Evolutionary conservation across 2,888 invertebrate genomes (phyloP), one percentile per base, ranked within the genome.

Genomic region (Pristionchus arcanus): DNA sequence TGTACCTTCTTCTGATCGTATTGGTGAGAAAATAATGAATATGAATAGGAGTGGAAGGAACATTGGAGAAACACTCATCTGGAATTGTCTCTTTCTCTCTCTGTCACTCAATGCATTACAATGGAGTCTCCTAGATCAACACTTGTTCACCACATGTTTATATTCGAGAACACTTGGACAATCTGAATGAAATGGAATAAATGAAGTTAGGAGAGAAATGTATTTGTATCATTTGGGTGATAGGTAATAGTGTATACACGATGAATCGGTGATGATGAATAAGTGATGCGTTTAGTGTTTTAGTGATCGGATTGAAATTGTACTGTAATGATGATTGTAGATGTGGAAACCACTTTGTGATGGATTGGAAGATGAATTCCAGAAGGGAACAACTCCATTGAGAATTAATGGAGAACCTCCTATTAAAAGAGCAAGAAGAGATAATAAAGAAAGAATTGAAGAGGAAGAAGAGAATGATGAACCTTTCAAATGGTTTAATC

Each of bases 321-420:
- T 49, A 37, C 49, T 21, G n/a, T 53, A 21, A n/a, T 49, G 1
- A 1, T 49, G 0, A 28, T 53, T 28, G 49, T 28, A 55, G 28
- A 84, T 84, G 83, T 84, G 83, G 83, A 34, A 31, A 2, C 9
- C 11, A n/a, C 83, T 84, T 9, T 25, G 42, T 53, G 83, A 86
- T 86, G 86, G 86, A 63, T 66, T 86, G 25, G 34, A 86, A 11
- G 86, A 86, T 63, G 86, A 86, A 37, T 86, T 66, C 31, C 37
- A 66, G 25, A 28, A 25, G 21, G 34, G 55, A 55, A 55, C 31
- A n/a, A n/a, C 66, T 28, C n/a, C 86, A 1, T 59, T 59, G 31
- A 63, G 68, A 68, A 25, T 13, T 7, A 68, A 15, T n/a, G 31
- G 25, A 21, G n/a, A 25, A 34, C 86, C 86, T 37, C 66, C 63